Evolutionary conservation across 2,113 vertebrate genomes (phyloP), one percentile per base, ranked within the genome.

Genomic region (Paradoxurus hermaphroditus): DNA sequence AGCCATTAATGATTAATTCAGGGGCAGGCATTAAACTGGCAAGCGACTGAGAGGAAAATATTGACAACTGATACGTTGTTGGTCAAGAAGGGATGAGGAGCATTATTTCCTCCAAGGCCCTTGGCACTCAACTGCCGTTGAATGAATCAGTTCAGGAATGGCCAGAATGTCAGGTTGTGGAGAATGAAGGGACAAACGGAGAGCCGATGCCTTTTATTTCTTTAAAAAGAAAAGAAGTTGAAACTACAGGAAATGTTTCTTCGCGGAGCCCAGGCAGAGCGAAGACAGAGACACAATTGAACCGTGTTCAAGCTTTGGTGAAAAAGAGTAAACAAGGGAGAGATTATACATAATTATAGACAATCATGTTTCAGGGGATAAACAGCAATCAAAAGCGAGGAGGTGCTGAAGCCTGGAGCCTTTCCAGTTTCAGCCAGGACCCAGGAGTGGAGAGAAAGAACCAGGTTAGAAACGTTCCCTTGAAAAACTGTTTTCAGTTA

Each of bases 291-390:
- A 90, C 97, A 93, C 97, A 97, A 82, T 36, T 78, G 27, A 98
- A 97, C 96, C 34, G 12, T 10, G 16, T 94, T 98, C 98, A 97
- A 97, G 98, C 98, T 98, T 98, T 87, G 75, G 98, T 97, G 96
- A 98, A 98, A 98, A 97, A 97, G 98, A 98, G 98, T 98, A 99
- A 98, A 98, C 98, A 98, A 98, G 98, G 75, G 97, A 97, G 94
- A 98, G 98, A 99, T 99, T 99, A 99, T 97, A 97, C 97, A 91
- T 99, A 99, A 99, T 99, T 99, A 99, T n/a, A 98, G 98, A 97
- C 98, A 98, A 98, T 98, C 98, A 97, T 59, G 97, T 98, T 98
- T 98, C 97, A 4, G 81, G 96, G 98, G 97, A 98, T 98, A 98
- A 99, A 98, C 98, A 98, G 97, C 98, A 98, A 98, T 98, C 98